phyloP scores from a whole-genome alignment of 2,113 vertebrate genomes.

The Lepisosteus osseus region DNA sequence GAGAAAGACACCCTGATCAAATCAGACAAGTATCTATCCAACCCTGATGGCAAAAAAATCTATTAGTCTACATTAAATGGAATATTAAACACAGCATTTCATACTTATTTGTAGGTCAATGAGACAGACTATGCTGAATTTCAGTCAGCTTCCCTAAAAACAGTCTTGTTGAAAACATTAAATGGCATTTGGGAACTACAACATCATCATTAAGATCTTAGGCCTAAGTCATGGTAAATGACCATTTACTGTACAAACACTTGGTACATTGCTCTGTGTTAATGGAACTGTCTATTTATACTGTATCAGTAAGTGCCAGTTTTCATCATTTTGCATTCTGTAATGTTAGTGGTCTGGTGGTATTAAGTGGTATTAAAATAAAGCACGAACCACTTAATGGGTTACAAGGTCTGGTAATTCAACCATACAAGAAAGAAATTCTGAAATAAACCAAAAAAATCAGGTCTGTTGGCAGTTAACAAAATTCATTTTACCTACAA shows the following conservation, averaged over 20 bases:
- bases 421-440: background rate
- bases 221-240: too few relatives aligned
- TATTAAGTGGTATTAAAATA: background rate
- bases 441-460: background rate
- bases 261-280: too few relatives aligned
- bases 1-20: background rate
- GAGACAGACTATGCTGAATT: too few relatives aligned
- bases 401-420: background rate
- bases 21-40: conserved; percentile 5
- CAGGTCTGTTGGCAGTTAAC: background rate
- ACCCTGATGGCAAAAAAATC: background rate
- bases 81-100: background rate
- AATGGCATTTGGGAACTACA: too few relatives aligned
- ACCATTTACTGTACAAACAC: too few relatives aligned
- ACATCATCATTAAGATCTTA: too few relatives aligned
- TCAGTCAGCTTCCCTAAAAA: too few relatives aligned
- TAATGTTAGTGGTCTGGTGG: too few relatives aligned
- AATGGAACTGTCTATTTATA: background rate
- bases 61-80: background rate
- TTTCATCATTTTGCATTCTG: background rate
- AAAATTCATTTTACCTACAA: too few relatives aligned
- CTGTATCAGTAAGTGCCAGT: background rate
- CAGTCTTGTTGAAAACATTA: too few relatives aligned
- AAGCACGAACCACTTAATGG: background rate
- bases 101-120: too few relatives aligned